Conservation (phyloP, 2,888 invertebrate species). For the Laspeyria flexula region DNA sequence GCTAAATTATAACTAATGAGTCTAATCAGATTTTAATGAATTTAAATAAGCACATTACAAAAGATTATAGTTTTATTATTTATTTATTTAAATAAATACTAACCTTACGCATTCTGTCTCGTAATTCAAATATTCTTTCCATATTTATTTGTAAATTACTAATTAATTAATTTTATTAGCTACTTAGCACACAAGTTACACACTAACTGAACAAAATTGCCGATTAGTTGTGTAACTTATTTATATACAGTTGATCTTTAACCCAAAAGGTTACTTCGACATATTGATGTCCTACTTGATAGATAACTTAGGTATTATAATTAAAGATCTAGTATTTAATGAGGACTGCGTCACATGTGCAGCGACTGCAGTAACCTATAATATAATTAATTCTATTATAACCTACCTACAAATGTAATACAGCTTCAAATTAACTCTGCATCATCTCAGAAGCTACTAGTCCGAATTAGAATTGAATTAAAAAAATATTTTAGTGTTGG, state of each 20-base stretch:
- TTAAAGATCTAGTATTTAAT: not conserved
- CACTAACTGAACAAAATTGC: conserved; percentile 6
- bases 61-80: not conserved
- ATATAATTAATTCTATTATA: too few relatives aligned
- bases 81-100: conserved; percentile 6
- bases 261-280: conserved; percentile 8
- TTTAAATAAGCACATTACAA: not conserved
- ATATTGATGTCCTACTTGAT: conserved; percentile 7
- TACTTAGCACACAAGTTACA: not conserved
- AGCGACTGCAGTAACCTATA: not conserved
- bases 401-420: too few relatives aligned
- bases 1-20: not conserved
- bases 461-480: too few relatives aligned
- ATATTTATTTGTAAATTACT: conserved; percentile 8
- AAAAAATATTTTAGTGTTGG: too few relatives aligned
- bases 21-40: not conserved
- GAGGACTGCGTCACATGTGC: not conserved
- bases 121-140: conserved; percentile 23
- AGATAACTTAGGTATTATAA: not conserved
- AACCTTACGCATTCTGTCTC: conserved; percentile 27
- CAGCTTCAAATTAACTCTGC: too few relatives aligned
- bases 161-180: not conserved
- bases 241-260: not conserved
- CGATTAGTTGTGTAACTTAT: not conserved
- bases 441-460: too few relatives aligned